A percentile compares a stretch with the other conserved stretches of the same genome.
These are phyloP conservation scores for Ophthalmolycus amberensis DNA, from an alignment of 2,113 vertebrate genomes.

Conservation along the genomic window DNA sequence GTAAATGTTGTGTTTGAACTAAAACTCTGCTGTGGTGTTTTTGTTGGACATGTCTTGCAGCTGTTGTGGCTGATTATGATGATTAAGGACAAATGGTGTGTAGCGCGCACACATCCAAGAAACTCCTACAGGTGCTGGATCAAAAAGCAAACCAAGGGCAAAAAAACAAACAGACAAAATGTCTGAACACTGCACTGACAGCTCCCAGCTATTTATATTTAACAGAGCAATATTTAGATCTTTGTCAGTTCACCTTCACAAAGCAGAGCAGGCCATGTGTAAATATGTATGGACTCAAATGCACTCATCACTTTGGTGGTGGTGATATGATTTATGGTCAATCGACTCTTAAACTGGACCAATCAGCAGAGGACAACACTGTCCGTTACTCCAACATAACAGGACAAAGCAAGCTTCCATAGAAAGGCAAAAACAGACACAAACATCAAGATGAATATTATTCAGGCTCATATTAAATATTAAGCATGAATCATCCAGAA, in stretches of 20 bases:
- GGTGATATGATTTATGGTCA: background rate
- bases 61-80: conserved; percentile 1
- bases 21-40: background rate
- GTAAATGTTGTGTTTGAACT: background rate
- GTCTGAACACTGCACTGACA: background rate
- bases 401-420: no score
- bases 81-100: background rate
- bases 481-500: no score
- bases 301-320: background rate
- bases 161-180: background rate
- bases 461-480: no score
- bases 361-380: no score
- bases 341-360: no score
- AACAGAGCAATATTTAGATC: background rate
- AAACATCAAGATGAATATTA: no score
- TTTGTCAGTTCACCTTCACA: background rate
- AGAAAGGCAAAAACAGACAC: no score
- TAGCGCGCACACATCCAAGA: background rate
- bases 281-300: background rate
- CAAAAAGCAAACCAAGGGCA: background rate
- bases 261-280: background rate
- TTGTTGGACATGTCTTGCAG: background rate
- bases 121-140: background rate
- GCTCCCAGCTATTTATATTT: background rate
- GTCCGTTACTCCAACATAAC: no score